These are phyloP conservation scores for Cinclus mexicanus DNA, from an alignment of 2,113 vertebrate genomes.

Conservation along the genomic window DNA sequence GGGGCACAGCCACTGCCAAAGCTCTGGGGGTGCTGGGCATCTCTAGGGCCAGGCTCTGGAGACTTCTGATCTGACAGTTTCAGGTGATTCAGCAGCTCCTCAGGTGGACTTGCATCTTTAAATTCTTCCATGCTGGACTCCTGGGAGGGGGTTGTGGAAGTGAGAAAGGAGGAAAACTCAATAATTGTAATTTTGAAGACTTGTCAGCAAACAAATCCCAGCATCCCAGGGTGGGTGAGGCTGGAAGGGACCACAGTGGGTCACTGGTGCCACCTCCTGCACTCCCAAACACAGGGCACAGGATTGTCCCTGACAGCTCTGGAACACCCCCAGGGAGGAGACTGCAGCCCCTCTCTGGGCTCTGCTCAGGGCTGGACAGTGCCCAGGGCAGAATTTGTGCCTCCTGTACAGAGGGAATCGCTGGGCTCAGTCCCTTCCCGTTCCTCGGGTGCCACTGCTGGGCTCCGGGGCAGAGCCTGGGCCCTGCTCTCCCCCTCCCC, in stretches of 20 bases:
- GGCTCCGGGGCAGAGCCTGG: neutral
- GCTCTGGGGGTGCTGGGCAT: neutral
- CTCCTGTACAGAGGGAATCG: neutral
- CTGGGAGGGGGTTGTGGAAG: neutral
- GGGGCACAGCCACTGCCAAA: neutral
- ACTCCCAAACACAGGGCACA: fast-evolving
- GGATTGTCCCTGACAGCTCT: fast-evolving
- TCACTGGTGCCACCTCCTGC: neutral
- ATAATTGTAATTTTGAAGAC: fast-evolving
- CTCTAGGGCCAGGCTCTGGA: neutral
- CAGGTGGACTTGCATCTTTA: conserved; percentile 40
- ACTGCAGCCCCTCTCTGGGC: neutral
- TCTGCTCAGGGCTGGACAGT: neutral
- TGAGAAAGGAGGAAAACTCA: neutral
- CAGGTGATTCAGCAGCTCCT: conserved; percentile 60
- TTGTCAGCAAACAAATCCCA: neutral
- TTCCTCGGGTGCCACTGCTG: neutral
- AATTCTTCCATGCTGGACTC: conserved; percentile 62
- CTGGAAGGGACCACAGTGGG: neutral
- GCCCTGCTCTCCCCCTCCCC: neutral
- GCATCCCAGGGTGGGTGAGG: neutral
- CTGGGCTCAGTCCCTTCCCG: neutral
- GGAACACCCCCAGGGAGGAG: neutral
- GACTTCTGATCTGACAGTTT: conserved; percentile 61
- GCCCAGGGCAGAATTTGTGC: neutral